These are phyloP conservation scores for Notolepis coatsorum DNA, from an alignment of 2,797 vertebrate genomes.

Conservation along the genomic window DNA sequence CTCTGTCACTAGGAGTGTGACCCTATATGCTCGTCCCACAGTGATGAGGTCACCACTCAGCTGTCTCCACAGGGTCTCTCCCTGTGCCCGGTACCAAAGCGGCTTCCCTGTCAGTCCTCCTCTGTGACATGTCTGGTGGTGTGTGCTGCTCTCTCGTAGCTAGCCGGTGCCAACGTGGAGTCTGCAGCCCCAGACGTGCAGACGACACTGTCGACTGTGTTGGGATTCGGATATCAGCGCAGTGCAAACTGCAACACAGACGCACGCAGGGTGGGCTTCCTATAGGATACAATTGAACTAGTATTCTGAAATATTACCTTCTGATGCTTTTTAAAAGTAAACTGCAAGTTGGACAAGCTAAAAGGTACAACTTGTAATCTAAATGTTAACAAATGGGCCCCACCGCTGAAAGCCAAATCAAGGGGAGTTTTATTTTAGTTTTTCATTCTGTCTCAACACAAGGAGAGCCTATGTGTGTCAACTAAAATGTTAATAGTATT, in stretches of 20 bases:
- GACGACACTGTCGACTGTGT: slow-evolving; percentile 45
- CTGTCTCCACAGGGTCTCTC: slow-evolving; percentile 65
- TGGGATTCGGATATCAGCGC: slow-evolving; percentile 7
- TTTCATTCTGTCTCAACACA: no score
- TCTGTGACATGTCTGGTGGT: slow-evolving; percentile 41
- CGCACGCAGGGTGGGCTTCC: neutral
- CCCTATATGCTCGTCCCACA: slow-evolving; percentile 45
- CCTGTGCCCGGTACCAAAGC: slow-evolving; percentile 54
- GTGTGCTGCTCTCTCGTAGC: slow-evolving; percentile 21
- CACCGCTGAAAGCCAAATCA: no score
- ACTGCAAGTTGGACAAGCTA: neutral
- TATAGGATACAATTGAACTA: neutral
- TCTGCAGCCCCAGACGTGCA: slow-evolving; percentile 31
- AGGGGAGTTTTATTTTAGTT: no score
- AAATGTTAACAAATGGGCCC: no score
- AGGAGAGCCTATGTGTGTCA: no score
- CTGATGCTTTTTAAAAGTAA: neutral
- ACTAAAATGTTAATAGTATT: no score
- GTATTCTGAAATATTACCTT: neutral
- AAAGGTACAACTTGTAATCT: no score
- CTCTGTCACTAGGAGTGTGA: slow-evolving; percentile 35
- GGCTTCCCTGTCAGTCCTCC: slow-evolving; percentile 38
- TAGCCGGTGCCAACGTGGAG: slow-evolving; percentile 26
- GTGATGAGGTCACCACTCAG: slow-evolving; percentile 78
- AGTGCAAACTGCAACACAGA: neutral